Conservation (phyloP, 2,888 invertebrate species). For the Cheilosia vernalis region DNA sequence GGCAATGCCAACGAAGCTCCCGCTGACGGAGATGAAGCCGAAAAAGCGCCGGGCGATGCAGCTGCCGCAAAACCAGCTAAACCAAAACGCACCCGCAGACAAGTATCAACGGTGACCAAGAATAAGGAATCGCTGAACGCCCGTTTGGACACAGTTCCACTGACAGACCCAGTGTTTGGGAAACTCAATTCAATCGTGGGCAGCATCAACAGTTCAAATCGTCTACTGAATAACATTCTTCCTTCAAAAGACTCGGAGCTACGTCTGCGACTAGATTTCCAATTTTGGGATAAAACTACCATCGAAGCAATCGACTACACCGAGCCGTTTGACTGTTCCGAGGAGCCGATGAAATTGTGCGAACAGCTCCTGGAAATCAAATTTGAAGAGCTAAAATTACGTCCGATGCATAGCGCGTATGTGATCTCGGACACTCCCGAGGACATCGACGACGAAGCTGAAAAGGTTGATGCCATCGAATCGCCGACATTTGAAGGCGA, state of each 20-base stretch:
- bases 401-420: constrained; percentile 81
- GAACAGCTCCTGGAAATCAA: constrained; percentile 78
- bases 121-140: constrained; percentile 82
- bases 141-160: constrained; percentile 82
- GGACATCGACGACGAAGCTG: constrained; percentile 77
- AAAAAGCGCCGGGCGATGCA: constrained; percentile 60
- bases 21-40: constrained; percentile 60
- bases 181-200: constrained; percentile 86
- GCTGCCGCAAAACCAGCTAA: constrained; percentile 76
- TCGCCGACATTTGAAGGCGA: constrained; percentile 81
- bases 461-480: constrained; percentile 77
- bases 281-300: constrained; percentile 79
- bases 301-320: constrained; percentile 77
- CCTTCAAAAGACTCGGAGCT: constrained; percentile 84
- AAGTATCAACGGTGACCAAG: constrained; percentile 81
- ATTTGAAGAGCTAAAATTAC: constrained; percentile 77
- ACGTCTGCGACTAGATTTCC: constrained; percentile 79
- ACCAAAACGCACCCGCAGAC: constrained; percentile 79
- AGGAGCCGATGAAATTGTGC: constrained; percentile 72
- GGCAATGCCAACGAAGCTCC: constrained; percentile 38
- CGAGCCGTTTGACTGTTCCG: constrained; percentile 63
- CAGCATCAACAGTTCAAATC: constrained; percentile 86
- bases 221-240: constrained; percentile 86
- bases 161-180: constrained; percentile 86
- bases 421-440: constrained; percentile 81